phyloP scores from a whole-genome alignment of 2,888 invertebrate species.

The Pomacea canaliculata region DNA sequence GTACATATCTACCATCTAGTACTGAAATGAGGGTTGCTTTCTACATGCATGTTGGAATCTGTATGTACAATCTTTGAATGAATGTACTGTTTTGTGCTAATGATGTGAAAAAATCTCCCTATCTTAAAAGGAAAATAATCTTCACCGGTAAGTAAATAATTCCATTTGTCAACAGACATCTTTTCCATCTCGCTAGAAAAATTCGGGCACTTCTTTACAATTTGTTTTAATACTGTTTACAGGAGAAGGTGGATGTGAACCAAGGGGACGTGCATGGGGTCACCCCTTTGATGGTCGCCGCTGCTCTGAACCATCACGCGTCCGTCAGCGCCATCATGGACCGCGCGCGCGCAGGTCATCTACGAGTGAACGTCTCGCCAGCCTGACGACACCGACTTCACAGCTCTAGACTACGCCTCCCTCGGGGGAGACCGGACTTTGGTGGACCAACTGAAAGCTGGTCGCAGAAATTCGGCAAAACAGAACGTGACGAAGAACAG shows the following conservation, averaged over 20 bases:
- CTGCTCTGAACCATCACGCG: slow-evolving; percentile 11
- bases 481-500: neutral
- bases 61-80: too few relatives aligned
- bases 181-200: too few relatives aligned
- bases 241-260: slow-evolving; percentile 18
- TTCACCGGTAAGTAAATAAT: too few relatives aligned
- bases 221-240: neutral
- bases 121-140: too few relatives aligned
- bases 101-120: too few relatives aligned
- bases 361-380: neutral
- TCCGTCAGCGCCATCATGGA: slow-evolving; percentile 13
- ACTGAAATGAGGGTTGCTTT: too few relatives aligned
- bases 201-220: too few relatives aligned
- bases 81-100: too few relatives aligned
- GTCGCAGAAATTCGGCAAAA: neutral
- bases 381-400: slow-evolving; percentile 19
- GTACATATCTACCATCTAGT: too few relatives aligned
- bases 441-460: slow-evolving; percentile 1
- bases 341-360: slow-evolving; percentile 10
- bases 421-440: slow-evolving; percentile 1
- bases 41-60: too few relatives aligned
- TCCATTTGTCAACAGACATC: too few relatives aligned
- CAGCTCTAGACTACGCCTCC: slow-evolving; percentile 18
- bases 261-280: slow-evolving; percentile 20
- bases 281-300: slow-evolving; percentile 21